Evolutionary conservation across 2,888 invertebrate species (phyloP), one percentile per base, ranked within the genome.

Genomic region (Apodemia zela): DNA sequence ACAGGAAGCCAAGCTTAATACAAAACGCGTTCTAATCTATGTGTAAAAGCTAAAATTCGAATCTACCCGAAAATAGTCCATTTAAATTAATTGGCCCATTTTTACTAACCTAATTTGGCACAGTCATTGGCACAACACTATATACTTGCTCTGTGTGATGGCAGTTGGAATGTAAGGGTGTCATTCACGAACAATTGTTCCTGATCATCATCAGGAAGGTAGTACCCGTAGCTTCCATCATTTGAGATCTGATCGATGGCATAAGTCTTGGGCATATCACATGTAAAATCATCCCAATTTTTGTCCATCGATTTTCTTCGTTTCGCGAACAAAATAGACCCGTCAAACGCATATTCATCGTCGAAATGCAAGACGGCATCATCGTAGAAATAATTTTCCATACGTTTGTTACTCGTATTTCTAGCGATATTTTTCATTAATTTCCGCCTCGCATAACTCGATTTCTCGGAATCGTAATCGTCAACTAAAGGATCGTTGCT

Each of bases 341-440:
- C 91, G 63, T 92, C 92, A 69, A 91, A 89, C 0, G 89, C 86
- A 71, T 90, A 90, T 63, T 92, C 91, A 59, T 92, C 92, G 42
- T 92, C 92, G 67, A 92, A 89, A 63, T 87, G 87, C 51, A 92
- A 64, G 0, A 92, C 89, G 0, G 92, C 88, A 60, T 92, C 92
- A 61, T 92, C 92, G 63, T 92, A 92, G 72, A 92, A 92, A 60
- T 92, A 92, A 60, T 91, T 92, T 47, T 89, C 86, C 0, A 80
- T 74, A 0, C 78, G 72, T 67, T 72, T 80, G 18, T 78, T 76
- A 17, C 72, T 75, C 0, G 89, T 89, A 60, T 92, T 92, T 59
- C 92, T 80, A 0, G 87, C 86, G 61, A 92, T 91, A 65, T 92
- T 92, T 57, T 84, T 89, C 82, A 90, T 81, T 0, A 92, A 68